Conservation (phyloP, 1,140 invertebrate genomes). For the Neodiprion fabricii region DNA sequence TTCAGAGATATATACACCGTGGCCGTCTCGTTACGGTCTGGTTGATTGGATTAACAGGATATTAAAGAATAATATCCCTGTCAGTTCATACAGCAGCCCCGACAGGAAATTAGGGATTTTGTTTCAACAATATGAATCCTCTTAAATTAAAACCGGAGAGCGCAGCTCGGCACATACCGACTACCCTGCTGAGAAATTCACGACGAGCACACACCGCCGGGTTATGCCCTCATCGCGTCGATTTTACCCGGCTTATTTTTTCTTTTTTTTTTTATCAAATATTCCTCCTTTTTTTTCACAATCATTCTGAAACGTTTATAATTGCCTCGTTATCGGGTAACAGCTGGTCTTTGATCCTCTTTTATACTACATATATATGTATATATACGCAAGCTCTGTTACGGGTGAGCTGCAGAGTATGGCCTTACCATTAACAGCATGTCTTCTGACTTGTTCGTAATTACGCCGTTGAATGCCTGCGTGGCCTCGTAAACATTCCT, state of each 20-base stretch:
- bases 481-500: too few species aligned
- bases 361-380: too few species aligned
- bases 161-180: neutral
- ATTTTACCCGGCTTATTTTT: neutral
- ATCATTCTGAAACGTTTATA: neutral
- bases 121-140: neutral
- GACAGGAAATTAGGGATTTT: neutral
- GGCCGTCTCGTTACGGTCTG: neutral
- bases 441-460: too few species aligned
- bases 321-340: neutral
- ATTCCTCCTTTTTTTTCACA: neutral
- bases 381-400: too few species aligned
- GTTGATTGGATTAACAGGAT: neutral
- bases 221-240: neutral
- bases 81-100: neutral
- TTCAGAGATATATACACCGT: neutral
- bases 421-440: too few species aligned
- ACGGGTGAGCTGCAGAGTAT: too few species aligned
- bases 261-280: neutral
- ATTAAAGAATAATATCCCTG: slow-evolving; percentile 1
- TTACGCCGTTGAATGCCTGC: too few species aligned
- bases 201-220: neutral
- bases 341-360: neutral
- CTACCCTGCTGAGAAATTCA: neutral
- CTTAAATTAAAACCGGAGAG: neutral